A percentile compares a stretch with the other conserved stretches of the same genome.
Conservation (phyloP, 2,888 invertebrate species). For the Leucoptera coffeella region DNA sequence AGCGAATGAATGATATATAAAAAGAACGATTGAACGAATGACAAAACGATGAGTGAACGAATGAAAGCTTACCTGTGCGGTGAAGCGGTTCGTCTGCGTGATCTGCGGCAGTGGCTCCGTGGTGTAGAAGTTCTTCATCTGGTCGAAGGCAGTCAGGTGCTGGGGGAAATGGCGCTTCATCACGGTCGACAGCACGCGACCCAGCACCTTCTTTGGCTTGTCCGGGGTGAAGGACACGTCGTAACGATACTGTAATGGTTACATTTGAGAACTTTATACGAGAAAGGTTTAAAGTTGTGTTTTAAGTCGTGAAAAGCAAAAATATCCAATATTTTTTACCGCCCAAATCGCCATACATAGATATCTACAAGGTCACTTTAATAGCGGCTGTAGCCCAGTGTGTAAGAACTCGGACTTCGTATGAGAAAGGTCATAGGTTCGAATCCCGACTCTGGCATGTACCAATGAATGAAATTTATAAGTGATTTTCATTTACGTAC, state of each 20-base stretch:
- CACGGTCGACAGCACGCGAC: conserved; percentile 36
- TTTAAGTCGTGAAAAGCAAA: not conserved
- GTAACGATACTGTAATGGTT: conserved; percentile 62
- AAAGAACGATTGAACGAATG: too few relatives aligned
- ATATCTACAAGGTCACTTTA: too few relatives aligned
- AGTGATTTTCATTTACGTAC: too few relatives aligned
- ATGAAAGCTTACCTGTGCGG: conserved; percentile 16
- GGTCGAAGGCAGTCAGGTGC: conserved; percentile 65
- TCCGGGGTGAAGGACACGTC: conserved; percentile 71
- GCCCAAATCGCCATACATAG: too few relatives aligned
- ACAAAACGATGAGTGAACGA: too few relatives aligned
- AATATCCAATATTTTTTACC: too few relatives aligned
- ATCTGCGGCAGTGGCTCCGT: conserved; percentile 30
- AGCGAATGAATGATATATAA: too few relatives aligned
- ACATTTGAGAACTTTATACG: not conserved
- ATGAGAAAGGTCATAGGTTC: too few relatives aligned
- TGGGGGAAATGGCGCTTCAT: conserved; percentile 19
- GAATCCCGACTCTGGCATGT: too few relatives aligned
- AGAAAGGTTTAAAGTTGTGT: not conserved
- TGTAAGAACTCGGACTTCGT: too few relatives aligned
- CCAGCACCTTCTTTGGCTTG: conserved; percentile 58
- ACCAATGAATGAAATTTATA: too few relatives aligned
- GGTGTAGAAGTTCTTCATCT: conserved; percentile 61
- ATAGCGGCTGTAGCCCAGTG: too few relatives aligned
- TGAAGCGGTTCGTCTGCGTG: conserved; percentile 12